phyloP scores from a whole-genome alignment of 2,113 vertebrate species.

The Peromyscus polionotus region DNA sequence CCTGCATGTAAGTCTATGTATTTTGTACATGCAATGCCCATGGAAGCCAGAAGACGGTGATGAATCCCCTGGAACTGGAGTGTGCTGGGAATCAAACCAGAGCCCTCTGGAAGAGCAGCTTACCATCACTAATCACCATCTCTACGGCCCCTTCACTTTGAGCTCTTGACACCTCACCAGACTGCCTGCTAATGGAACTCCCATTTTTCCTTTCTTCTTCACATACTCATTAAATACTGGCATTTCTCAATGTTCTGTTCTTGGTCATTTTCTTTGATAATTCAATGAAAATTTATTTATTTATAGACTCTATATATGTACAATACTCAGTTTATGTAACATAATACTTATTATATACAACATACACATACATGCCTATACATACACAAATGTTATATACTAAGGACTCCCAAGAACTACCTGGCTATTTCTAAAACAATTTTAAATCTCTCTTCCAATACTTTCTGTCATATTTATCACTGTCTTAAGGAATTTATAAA shows the following conservation, averaged over 20 bases:
- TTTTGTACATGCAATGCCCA: neutral
- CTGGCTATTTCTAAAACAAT: conserved; percentile 47
- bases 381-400: neutral
- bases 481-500: conserved; percentile 5
- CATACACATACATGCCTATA: neutral
- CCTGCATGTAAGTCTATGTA: neutral
- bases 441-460: conserved; percentile 24
- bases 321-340: neutral
- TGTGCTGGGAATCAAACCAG: neutral
- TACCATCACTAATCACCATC: neutral
- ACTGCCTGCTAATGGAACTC: neutral
- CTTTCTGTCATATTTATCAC: neutral
- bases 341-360: neutral
- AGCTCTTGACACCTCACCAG: neutral
- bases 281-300: neutral
- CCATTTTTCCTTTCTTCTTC: conserved; percentile 12
- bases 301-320: neutral
- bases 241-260: conserved; percentile 1
- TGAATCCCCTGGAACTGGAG: neutral
- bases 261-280: conserved; percentile 27
- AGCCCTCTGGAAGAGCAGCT: neutral
- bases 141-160: neutral
- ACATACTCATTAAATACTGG: conserved; percentile 41
- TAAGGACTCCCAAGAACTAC: neutral
- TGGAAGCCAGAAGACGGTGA: neutral